Evolutionary conservation across 2,888 invertebrate genomes (phyloP).

Genomic region (Ormyrus pomaceus): DNA sequence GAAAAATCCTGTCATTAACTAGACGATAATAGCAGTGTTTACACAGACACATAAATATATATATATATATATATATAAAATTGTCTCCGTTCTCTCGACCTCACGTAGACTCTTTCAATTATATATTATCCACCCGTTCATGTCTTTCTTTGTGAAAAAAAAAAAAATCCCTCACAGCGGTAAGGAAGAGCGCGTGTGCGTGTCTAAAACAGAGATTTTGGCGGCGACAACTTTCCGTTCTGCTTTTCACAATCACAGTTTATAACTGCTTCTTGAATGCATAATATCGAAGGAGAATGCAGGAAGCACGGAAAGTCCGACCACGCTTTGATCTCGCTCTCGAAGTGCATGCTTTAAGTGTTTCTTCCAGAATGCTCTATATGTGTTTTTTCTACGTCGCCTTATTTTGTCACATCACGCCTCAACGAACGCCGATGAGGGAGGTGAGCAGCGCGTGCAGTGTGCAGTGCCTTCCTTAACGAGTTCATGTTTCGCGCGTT

Average conservation of each 20-base stretch:
- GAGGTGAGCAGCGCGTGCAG: conserved; percentile 49
- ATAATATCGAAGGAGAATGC: too few species aligned
- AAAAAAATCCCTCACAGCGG: conserved; percentile 14
- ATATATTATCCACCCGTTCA: conserved; percentile 27
- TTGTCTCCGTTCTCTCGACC: conserved; percentile 57
- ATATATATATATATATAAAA: conserved; percentile 18
- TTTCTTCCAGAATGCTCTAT: conserved; percentile 74
- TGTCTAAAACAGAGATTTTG: conserved; percentile 49
- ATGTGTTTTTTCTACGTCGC: conserved; percentile 70
- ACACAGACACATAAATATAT: conserved; percentile 16
- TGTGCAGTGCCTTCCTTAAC: conserved; percentile 60
- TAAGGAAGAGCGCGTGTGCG: conserved; percentile 52
- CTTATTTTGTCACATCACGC: conserved; percentile 60
- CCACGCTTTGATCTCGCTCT: conserved; percentile 67
- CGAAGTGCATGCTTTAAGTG: conserved; percentile 75
- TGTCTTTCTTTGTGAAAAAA: conserved; percentile 27
- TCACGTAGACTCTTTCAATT: conserved; percentile 49
- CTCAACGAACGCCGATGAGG: conserved; percentile 61
- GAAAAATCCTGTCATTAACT: conserved; percentile 37
- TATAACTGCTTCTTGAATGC: too few species aligned
- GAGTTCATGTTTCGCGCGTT: conserved; percentile 59
- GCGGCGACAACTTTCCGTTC: conserved; percentile 48
- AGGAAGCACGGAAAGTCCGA: conserved; percentile 59
- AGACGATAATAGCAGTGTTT: conserved; percentile 9
- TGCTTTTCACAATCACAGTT: not conserved